These are phyloP conservation scores for Proteles cristata DNA, from an alignment of 2,113 vertebrate species.

Conservation along the genomic window DNA sequence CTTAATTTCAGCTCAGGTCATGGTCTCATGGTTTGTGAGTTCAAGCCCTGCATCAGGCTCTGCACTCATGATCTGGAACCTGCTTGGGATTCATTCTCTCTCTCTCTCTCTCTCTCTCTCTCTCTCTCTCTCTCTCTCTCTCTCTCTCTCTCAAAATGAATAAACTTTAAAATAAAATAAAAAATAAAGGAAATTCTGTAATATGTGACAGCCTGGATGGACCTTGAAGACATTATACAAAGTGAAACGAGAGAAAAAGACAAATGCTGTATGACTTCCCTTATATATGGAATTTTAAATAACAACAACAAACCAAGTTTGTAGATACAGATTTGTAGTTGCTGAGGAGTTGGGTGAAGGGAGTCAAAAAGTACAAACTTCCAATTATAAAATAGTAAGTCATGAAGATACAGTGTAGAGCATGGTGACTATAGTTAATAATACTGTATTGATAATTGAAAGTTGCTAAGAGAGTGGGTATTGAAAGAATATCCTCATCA, in stretches of 20 bases:
- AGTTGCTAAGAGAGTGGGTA: not conserved
- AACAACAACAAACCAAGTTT: not conserved
- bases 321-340: not conserved
- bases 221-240: not conserved
- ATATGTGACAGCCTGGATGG: not conserved
- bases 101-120: too few species aligned
- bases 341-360: not conserved
- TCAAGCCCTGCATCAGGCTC: too few species aligned
- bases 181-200: not conserved
- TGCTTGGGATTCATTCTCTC: too few species aligned
- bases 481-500: not conserved
- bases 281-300: not conserved
- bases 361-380: not conserved
- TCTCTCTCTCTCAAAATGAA: too few species aligned
- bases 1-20: too few species aligned
- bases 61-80: too few species aligned
- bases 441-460: not conserved
- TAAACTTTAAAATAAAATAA: too few species aligned
- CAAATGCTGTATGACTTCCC: not conserved
- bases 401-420: not conserved
- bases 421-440: not conserved
- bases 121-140: too few species aligned
- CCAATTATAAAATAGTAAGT: not conserved
- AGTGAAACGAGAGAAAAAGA: not conserved
- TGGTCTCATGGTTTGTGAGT: too few species aligned